Conservation (phyloP, 2,113 vertebrate species). For the Camarhynchus parvulus region DNA sequence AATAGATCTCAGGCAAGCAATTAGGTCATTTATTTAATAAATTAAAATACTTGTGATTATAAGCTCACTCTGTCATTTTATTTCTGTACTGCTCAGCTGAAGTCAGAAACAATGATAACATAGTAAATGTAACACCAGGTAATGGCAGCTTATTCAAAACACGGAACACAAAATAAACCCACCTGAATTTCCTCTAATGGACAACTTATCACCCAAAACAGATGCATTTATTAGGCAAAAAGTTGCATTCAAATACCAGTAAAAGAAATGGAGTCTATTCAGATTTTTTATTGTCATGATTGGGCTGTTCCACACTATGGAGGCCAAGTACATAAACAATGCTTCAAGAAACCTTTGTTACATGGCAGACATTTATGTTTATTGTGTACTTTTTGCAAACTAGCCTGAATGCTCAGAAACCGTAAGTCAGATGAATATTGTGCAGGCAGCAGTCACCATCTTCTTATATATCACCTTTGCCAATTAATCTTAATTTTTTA, state of each 20-base stretch:
- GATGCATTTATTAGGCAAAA: conserved; percentile 58
- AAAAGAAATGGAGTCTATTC: conserved; percentile 62
- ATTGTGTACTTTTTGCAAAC: conserved; percentile 14
- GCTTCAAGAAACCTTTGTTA: not conserved
- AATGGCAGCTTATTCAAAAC: conserved; percentile 64
- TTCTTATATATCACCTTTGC: not conserved
- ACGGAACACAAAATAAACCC: not conserved
- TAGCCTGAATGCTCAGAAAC: conserved; percentile 16
- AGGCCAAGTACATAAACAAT: conserved; percentile 34
- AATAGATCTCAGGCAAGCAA: conserved; percentile 67
- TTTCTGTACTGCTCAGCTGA: not conserved
- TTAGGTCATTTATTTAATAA: conserved; percentile 73
- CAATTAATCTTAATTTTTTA: not conserved
- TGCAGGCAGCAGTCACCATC: not conserved
- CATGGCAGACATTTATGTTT: conserved; percentile 25
- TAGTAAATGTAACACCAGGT: not conserved
- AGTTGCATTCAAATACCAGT: conserved; percentile 55
- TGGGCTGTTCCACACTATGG: not conserved
- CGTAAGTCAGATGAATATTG: conserved; percentile 30
- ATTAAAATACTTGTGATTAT: conserved; percentile 66
- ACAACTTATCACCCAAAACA: conserved; percentile 65
- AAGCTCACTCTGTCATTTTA: conserved; percentile 41
- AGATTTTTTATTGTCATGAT: conserved; percentile 42
- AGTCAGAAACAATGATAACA: conserved; percentile 37
- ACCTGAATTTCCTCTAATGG: conserved; percentile 65